Evolutionary conservation across 2,797 vertebrate species (phyloP), one percentile per base, ranked within the genome.

Genomic region (Myotis planiceps): DNA sequence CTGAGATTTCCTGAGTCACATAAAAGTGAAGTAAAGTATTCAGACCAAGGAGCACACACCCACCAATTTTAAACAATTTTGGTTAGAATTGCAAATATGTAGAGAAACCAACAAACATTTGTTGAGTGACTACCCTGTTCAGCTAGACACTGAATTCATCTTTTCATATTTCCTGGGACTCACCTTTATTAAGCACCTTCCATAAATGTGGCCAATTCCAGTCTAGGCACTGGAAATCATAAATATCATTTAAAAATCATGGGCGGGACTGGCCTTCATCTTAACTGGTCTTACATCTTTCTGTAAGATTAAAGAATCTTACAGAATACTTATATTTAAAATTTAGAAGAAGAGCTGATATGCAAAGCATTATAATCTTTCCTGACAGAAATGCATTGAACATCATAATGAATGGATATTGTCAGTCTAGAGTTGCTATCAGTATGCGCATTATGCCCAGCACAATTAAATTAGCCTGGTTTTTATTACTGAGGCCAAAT

Each of bases 401-500:
- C 78, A 21, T 74, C 3, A 0, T 90, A 58, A 92, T 60, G 63
- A 97, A 80, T 45, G 88, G 81, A 42, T 9, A 23, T 53, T 60
- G 34, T 71, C 74, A 76, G 39, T 51, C 60, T 81, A 58, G 82
- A 49, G 32, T 51, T 89, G 53, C 65, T 60, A 49, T 96, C 94
- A 88, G 53, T 58, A 58, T 2, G 19, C 0, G 80, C 90, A 75
- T 92, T 85, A n/a, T 79, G 84, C 74, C 88, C 76, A 72, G 53
- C 53, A 29, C 65, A 96, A 97, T 97, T 95, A 95, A 47, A 89
- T 94, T 47, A 92, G 93, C 60, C 95, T 97, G 92, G 69, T 97
- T 97, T 97, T 86, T 86, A 96, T 97, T 97, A 96, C 83, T 32
- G 82, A 95, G 76, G 81, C 93, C 55, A 93, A 96, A 96, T 94